Evolutionary conservation across 2,888 invertebrate genomes (phyloP), one percentile per base, ranked within the genome.

Genomic region (Ferrisia virgata): DNA sequence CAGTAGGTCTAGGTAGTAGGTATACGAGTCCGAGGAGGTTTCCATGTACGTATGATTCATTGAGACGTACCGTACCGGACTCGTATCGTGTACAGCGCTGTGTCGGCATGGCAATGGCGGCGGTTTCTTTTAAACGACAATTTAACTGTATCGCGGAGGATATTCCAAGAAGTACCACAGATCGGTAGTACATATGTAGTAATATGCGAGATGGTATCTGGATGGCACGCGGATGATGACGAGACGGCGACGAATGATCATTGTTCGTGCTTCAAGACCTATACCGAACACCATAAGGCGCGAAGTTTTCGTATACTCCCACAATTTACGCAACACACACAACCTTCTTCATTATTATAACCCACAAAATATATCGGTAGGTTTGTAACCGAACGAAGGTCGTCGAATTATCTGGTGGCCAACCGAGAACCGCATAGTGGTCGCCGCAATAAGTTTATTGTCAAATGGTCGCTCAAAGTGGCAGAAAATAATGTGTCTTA

Each of bases 401-500:
- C n/a, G n/a, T 76, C 72, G 72, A 76, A 76, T 76, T 36, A 76
- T 76, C 72, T 64, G 36, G 36, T 36, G 36, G 36, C 72, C 15
- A 69, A 69, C 69, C 58, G 11, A n/a, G n/a, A n/a, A n/a, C n/a
- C n/a, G n/a, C n/a, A n/a, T n/a, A n/a, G n/a, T n/a, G n/a, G n/a
- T n/a, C n/a, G n/a, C n/a, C n/a, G n/a, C n/a, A n/a, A n/a, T n/a
- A n/a, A n/a, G n/a, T n/a, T n/a, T n/a, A n/a, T n/a, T n/a, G n/a
- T n/a, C n/a, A n/a, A n/a, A n/a, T n/a, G n/a, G n/a, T n/a, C n/a
- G n/a, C n/a, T n/a, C n/a, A n/a, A n/a, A n/a, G n/a, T n/a, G n/a
- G n/a, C n/a, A n/a, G n/a, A n/a, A n/a, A n/a, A n/a, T n/a, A n/a
- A n/a, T n/a, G n/a, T n/a, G n/a, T n/a, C n/a, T n/a, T n/a, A n/a